These are phyloP conservation scores for Prunella fulvescens DNA, from an alignment of 2,113 vertebrate species.

Conservation along the genomic window DNA sequence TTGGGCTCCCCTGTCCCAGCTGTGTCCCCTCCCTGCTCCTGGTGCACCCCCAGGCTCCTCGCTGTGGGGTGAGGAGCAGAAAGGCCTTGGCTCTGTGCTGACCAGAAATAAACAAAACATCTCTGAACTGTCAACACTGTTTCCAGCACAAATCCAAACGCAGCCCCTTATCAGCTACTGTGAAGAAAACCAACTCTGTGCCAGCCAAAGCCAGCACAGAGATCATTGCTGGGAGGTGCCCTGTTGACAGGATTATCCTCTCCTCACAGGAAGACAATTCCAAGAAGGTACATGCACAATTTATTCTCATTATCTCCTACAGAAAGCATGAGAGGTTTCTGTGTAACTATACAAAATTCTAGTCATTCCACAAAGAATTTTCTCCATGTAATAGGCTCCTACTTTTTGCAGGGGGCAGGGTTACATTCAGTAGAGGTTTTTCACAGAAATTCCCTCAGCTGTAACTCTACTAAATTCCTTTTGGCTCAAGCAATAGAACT, in stretches of 20 bases:
- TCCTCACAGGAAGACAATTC: not conserved
- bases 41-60: not conserved
- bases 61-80: not conserved
- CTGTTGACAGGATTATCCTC: not conserved
- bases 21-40: not conserved
- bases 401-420: rapidly evolving
- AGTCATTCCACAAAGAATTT: not conserved
- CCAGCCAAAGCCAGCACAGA: not conserved
- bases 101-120: not conserved
- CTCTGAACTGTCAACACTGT: not conserved
- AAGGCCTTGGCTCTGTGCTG: not conserved
- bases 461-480: not conserved
- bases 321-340: not conserved
- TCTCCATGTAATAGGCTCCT: not conserved
- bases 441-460: not conserved
- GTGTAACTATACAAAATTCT: not conserved
- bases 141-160: not conserved
- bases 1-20: not conserved
- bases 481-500: not conserved
- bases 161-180: not conserved
- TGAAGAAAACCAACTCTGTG: not conserved
- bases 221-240: not conserved
- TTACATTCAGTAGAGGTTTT: not conserved
- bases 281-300: not conserved
- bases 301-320: not conserved